Base-by-base conservation (phyloP, 2,888 invertebrate species). In the Orthonevra nobilis region DNA sequence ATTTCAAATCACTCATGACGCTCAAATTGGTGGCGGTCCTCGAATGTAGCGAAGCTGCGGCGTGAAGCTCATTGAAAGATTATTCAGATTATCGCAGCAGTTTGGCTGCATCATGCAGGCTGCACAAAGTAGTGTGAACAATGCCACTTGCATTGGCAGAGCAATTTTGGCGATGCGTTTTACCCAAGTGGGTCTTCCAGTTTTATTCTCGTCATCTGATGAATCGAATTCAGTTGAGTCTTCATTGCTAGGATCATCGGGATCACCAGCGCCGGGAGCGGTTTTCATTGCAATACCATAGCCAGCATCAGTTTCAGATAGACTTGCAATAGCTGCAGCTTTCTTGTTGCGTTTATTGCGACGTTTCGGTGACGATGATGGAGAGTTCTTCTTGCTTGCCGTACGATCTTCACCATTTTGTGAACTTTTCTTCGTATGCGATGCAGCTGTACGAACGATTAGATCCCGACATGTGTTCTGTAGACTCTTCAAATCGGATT, bases 21-120 rank as follows among this genome's bases (percentile, higher is more conserved):
- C 85, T 92, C 91, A 94, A 84, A 94, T 92, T 14, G 95, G 94
- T 75, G 94, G 94, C 34, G 94, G 94, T 74, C 94, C 94, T 81
- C 92, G 91, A 60, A 94, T 91, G 85, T 94, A 95, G 82, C 93
- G 92, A 82, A 95, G 89, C 85, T 94, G 94, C 10, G 94, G 94
- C 70, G 92, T 92, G 56, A 94, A 90, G 48, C 93, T 93, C 87
- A 93, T 90, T 77, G 92, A 92, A 83, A 94, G 91, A 84, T 92
- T 93, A 87, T 94, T 93, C 84, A 94, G 90, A 81, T 92, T 91
- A 87, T 94, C 94, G 89, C 94, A 94, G 86, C 94, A 94, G 54
- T 92, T 92, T 0, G 94, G 94, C 84, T 94, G 93, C 85, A 94
- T 89, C 28, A 94, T 89, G 84, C 92, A 94, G 50, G 92, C 93